These are phyloP conservation scores for Oeneis ivallda DNA, from an alignment of 2,888 invertebrate species.

Conservation along the genomic window DNA sequence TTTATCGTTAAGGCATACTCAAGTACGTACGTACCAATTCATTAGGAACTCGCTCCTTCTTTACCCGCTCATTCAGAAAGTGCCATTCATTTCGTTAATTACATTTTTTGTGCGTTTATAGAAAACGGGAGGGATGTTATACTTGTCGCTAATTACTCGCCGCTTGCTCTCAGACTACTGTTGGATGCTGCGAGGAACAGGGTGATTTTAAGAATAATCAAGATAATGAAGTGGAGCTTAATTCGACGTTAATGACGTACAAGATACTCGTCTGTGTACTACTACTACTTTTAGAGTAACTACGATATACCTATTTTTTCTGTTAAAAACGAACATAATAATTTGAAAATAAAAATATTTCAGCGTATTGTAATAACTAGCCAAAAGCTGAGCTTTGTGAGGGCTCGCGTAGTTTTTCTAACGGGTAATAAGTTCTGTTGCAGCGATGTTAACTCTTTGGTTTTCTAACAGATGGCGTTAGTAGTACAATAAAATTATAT, in stretches of 20 bases:
- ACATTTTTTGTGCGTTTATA: conserved; percentile 38
- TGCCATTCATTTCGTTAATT: conserved; percentile 39
- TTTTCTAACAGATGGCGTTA: too few species aligned
- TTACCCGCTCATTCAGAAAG: conserved; percentile 27
- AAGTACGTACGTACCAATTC: conserved; percentile 6
- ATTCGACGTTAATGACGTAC: conserved; percentile 7
- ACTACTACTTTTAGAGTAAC: too few species aligned
- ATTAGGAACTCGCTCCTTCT: conserved; percentile 14
- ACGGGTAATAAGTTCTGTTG: too few species aligned
- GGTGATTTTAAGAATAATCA: neutral
- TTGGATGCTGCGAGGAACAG: neutral
- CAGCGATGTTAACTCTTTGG: too few species aligned
- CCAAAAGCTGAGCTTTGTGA: too few species aligned
- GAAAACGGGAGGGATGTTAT: conserved; percentile 31
- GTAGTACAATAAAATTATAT: too few species aligned
- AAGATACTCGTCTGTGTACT: neutral
- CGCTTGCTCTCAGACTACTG: conserved; percentile 17
- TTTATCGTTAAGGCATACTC: neutral
- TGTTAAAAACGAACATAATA: too few species aligned
- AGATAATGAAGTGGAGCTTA: conserved; percentile 11
- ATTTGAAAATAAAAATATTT: too few species aligned
- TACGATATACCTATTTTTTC: too few species aligned
- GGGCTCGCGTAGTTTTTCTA: too few species aligned
- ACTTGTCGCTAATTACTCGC: conserved; percentile 39
- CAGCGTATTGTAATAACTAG: too few species aligned